Percentiles rank a stretch among this genome's conserved stretches.
These are phyloP conservation scores for Cordilura impudica DNA, from an alignment of 2,888 invertebrate species.

Conservation along the genomic window DNA sequence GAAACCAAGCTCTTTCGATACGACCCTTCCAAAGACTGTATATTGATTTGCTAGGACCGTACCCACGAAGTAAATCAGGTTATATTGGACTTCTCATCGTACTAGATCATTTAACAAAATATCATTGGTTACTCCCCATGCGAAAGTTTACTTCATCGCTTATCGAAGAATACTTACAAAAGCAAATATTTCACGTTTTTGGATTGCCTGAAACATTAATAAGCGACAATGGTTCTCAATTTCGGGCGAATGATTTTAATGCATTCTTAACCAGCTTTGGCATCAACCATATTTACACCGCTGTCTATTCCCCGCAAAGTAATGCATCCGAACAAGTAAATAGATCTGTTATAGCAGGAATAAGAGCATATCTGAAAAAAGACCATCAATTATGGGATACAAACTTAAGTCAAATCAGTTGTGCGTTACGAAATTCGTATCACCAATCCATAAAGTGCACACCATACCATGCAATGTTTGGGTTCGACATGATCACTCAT, in stretches of 20 bases:
- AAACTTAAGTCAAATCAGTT: background rate
- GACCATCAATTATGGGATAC: background rate
- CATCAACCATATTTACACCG: background rate
- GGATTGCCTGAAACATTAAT: background rate
- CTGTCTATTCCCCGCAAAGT: background rate
- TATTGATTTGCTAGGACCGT: background rate
- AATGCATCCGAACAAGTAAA: background rate
- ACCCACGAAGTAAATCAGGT: background rate
- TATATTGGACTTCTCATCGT: conserved; percentile 2
- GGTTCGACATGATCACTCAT: background rate
- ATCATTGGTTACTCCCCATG: background rate
- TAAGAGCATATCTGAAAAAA: background rate
- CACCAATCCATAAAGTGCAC: background rate
- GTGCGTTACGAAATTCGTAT: background rate
- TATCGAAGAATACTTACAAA: background rate
- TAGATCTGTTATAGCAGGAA: background rate
- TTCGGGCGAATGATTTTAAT: background rate
- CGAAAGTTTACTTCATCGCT: background rate
- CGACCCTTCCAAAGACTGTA: background rate
- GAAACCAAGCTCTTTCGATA: background rate
- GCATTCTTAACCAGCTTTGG: background rate
- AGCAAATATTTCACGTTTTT: background rate
- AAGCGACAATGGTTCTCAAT: background rate
- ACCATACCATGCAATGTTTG: background rate
- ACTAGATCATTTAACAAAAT: conserved; percentile 15